Evolutionary conservation across 2,113 vertebrate genomes (phyloP).

Genomic region (Mobula hypostoma): DNA sequence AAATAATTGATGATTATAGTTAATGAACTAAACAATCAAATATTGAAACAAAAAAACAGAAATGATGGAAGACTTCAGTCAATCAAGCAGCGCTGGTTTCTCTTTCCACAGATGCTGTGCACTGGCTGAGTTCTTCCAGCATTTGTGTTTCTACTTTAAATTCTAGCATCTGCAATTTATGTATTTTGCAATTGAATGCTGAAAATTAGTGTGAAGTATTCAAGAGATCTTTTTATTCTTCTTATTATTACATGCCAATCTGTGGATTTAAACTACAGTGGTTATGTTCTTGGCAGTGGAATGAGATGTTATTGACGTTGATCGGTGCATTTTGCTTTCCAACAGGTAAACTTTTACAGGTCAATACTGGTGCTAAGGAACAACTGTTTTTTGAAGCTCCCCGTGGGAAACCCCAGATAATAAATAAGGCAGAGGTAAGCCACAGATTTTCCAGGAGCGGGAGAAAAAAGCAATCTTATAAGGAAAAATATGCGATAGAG

Average conservation of each 20-base stretch:
- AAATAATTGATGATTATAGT: not conserved
- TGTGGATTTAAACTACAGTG: not conserved
- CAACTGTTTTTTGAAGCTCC: slow-evolving; percentile 96
- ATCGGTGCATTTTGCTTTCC: slow-evolving; percentile 41
- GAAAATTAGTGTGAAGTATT: not conserved
- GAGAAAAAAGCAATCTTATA: not conserved
- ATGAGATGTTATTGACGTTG: too few relatives aligned
- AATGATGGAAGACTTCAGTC: too few relatives aligned
- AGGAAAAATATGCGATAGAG: not conserved
- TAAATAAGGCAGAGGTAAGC: slow-evolving; percentile 78
- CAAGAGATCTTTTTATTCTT: not conserved
- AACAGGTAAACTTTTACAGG: slow-evolving; percentile 89
- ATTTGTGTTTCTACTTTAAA: too few relatives aligned
- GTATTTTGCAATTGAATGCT: not conserved
- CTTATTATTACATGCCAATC: not conserved
- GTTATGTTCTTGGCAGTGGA: not conserved
- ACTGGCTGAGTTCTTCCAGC: too few relatives aligned
- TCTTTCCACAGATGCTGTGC: too few relatives aligned
- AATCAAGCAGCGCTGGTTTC: too few relatives aligned
- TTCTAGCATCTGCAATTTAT: too few relatives aligned
- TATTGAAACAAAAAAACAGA: too few relatives aligned
- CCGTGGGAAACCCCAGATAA: slow-evolving; percentile 85
- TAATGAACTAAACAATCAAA: not conserved
- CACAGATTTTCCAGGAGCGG: not conserved
- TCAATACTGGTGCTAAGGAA: slow-evolving; percentile 94